Evolutionary conservation across 2,797 vertebrate species (phyloP).

Genomic region (Myotis planiceps): DNA sequence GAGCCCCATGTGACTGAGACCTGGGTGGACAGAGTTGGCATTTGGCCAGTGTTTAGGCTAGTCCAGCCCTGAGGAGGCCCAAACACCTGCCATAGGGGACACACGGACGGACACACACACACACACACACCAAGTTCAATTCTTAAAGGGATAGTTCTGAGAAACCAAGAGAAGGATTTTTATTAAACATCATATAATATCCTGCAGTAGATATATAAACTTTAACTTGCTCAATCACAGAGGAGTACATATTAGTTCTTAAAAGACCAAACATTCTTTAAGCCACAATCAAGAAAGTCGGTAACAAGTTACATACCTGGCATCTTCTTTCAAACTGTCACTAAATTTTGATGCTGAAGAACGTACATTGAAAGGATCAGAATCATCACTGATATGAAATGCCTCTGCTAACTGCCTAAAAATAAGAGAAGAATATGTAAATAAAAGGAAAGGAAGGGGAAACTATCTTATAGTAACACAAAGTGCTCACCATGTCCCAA

Average conservation of each 20-base stretch:
- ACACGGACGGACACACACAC: too few relatives aligned
- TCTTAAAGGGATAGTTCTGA: not conserved
- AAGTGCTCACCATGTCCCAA: not conserved
- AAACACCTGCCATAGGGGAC: not conserved
- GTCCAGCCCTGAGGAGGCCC: not conserved
- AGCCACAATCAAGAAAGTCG: not conserved
- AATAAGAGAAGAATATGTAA: slow-evolving; percentile 46
- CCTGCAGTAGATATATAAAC: not conserved
- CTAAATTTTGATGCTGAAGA: slow-evolving; percentile 93
- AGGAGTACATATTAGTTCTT: not conserved
- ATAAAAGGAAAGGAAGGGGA: not conserved
- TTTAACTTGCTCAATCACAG: not conserved
- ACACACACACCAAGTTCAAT: not conserved
- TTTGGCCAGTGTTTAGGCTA: not conserved
- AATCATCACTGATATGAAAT: slow-evolving; percentile 93
- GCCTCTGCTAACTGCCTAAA: slow-evolving; percentile 94
- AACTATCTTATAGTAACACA: not conserved
- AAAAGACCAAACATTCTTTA: slow-evolving; percentile 5
- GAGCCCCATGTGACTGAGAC: not conserved
- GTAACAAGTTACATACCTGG: slow-evolving; percentile 88
- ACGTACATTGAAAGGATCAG: slow-evolving; percentile 94
- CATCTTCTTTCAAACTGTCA: slow-evolving; percentile 96
- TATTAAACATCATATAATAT: slow-evolving; percentile 6
- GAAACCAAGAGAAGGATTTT: slow-evolving; percentile 43
- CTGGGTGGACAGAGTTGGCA: not conserved